A percentile compares a stretch with the other conserved stretches of the same genome.
Conservation (phyloP, 2,888 invertebrate genomes). For the Microctonus hyperodae region DNA sequence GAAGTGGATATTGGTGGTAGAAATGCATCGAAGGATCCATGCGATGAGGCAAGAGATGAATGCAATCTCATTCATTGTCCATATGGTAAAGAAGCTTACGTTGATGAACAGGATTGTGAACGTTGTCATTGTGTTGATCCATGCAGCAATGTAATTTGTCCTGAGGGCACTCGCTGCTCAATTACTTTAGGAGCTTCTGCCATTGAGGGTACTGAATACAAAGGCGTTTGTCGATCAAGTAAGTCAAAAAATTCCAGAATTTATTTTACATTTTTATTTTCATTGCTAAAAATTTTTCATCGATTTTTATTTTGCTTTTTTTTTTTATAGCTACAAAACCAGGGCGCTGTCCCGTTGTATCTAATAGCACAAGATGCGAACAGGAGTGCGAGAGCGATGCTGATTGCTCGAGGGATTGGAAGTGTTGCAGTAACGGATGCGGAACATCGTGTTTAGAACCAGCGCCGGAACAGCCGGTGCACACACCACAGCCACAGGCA, state of each 20-base stretch:
- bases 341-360: slow-evolving; percentile 72
- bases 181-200: slow-evolving; percentile 62
- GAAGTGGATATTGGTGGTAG: slow-evolving; percentile 60
- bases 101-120: slow-evolving; percentile 72
- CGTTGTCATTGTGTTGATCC: slow-evolving; percentile 80
- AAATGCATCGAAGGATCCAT: slow-evolving; percentile 62
- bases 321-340: slow-evolving; percentile 69
- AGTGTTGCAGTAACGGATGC: slow-evolving; percentile 85
- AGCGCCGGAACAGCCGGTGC: slow-evolving; percentile 60
- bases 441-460: slow-evolving; percentile 75
- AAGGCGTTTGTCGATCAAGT: slow-evolving; percentile 73
- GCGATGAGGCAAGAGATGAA: slow-evolving; percentile 68
- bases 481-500: slow-evolving; percentile 47
- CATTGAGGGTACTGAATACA: slow-evolving; percentile 63
- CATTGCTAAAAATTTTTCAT: not conserved
- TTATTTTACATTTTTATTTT: not conserved
- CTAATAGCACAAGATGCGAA: slow-evolving; percentile 68
- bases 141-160: slow-evolving; percentile 71
- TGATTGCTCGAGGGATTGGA: slow-evolving; percentile 79
- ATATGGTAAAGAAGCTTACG: slow-evolving; percentile 73
- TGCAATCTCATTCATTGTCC: slow-evolving; percentile 74
- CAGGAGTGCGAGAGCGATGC: slow-evolving; percentile 81
- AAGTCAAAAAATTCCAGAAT: slow-evolving; percentile 40
- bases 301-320: not conserved
- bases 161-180: slow-evolving; percentile 73